These are phyloP conservation scores for Phylloscopus trochiloides DNA, from an alignment of 2,113 vertebrate species.

Conservation along the genomic window DNA sequence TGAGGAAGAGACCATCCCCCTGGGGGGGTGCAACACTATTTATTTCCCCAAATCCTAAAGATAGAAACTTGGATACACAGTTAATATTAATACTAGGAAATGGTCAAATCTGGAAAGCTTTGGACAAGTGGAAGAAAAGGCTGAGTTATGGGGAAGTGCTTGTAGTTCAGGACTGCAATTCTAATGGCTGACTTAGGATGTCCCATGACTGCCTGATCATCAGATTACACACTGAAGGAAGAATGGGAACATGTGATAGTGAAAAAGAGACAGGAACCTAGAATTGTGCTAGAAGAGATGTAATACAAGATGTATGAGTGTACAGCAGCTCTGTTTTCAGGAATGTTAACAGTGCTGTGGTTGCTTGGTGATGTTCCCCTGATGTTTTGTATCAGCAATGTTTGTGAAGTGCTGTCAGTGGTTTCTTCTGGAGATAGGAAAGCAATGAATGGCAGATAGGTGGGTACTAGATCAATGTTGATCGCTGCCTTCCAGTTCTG, in stretches of 20 bases:
- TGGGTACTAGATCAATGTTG: neutral
- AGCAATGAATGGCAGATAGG: neutral
- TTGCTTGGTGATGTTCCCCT: neutral
- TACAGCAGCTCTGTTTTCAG: neutral
- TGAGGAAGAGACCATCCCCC: no score
- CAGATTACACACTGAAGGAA: neutral
- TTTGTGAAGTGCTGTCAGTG: neutral
- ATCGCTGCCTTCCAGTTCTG: neutral
- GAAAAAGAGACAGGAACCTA: neutral
- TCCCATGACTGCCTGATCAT: neutral
- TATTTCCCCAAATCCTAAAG: neutral
- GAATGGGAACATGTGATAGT: neutral
- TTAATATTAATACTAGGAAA: neutral
- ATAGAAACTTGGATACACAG: neutral
- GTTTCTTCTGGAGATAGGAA: neutral
- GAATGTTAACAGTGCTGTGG: neutral
- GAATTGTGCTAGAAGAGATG: neutral
- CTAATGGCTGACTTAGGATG: neutral
- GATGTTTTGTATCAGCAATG: neutral
- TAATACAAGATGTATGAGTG: neutral
- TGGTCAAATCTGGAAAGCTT: neutral
- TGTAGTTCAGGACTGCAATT: neutral
- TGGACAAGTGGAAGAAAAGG: neutral
- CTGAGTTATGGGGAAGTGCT: neutral
- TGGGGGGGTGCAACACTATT: no score